These are phyloP conservation scores for Sycophila sp. DNA, from an alignment of 1,140 invertebrate genomes.

Conservation along the genomic window DNA sequence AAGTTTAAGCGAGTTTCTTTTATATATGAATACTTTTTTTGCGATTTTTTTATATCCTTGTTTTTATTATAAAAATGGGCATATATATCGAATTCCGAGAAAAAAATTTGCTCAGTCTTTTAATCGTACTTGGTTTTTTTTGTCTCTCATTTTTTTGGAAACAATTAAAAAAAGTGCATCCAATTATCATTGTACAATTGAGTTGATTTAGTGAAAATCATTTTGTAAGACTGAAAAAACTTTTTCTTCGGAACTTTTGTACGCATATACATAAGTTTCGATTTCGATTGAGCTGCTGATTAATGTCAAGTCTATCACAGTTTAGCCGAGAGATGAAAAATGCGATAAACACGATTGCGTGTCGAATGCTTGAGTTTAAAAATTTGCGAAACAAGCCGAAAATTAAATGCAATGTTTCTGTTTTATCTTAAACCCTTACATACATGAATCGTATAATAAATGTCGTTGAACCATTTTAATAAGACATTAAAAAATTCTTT, in stretches of 20 bases:
- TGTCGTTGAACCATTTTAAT: neutral
- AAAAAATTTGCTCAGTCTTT: neutral
- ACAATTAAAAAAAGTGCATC: too few relatives aligned
- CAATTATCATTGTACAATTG: too few relatives aligned
- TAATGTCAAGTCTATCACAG: slow-evolving; percentile 30
- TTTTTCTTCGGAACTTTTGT: neutral
- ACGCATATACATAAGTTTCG: slow-evolving; percentile 4
- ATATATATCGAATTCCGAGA: neutral
- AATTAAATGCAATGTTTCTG: neutral
- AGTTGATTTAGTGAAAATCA: too few relatives aligned
- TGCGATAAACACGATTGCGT: neutral
- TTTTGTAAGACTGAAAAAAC: too few relatives aligned
- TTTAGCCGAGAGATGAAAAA: slow-evolving; percentile 24
- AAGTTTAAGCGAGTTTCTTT: neutral
- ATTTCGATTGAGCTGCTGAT: neutral
- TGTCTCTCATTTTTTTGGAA: too few relatives aligned
- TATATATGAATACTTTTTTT: too few relatives aligned
- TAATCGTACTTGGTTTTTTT: too few relatives aligned
- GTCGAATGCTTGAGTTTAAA: neutral
- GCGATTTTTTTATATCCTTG: neutral
- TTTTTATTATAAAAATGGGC: neutral
- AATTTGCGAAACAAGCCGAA: neutral
- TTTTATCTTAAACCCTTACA: neutral
- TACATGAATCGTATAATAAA: neutral
- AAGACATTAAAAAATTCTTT: neutral